A percentile compares a stretch with the other conserved stretches of the same genome.
These are phyloP conservation scores for Ahaetulla prasina DNA, from an alignment of 2,113 vertebrate genomes.

Conservation along the genomic window DNA sequence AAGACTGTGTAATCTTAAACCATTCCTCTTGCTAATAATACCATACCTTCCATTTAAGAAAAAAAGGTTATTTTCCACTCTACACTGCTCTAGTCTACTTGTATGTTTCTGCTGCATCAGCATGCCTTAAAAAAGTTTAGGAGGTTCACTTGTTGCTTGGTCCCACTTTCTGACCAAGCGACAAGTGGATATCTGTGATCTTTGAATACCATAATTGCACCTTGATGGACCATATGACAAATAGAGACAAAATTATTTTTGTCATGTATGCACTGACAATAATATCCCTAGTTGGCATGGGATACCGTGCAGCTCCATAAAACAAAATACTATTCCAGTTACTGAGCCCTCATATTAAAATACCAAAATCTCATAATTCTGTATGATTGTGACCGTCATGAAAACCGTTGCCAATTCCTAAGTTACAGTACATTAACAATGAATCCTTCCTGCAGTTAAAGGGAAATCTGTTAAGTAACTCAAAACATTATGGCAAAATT, in stretches of 20 bases:
- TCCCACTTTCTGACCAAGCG: not conserved
- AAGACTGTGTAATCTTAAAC: not conserved
- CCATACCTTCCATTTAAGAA: not conserved
- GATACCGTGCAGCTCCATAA: not conserved
- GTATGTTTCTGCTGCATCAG: not conserved
- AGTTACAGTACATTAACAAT: not conserved
- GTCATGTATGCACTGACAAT: not conserved
- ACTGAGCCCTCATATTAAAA: not conserved
- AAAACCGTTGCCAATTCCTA: not conserved
- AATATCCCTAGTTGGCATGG: not conserved
- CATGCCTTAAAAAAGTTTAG: not conserved
- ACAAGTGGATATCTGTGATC: not conserved
- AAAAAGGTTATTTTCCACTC: not conserved
- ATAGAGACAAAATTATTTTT: not conserved
- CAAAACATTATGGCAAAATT: not conserved
- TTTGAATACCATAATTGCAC: not conserved
- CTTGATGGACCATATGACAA: not conserved
- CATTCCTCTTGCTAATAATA: not conserved
- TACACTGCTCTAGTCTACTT: not conserved
- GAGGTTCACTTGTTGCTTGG: not conserved
- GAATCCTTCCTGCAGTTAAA: not conserved
- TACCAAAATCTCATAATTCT: not conserved
- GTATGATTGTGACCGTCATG: not conserved
- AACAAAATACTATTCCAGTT: not conserved
- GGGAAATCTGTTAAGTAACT: not conserved